Base-by-base conservation (phyloP, 2,888 invertebrate genomes). In the Andricus curvator region DNA sequence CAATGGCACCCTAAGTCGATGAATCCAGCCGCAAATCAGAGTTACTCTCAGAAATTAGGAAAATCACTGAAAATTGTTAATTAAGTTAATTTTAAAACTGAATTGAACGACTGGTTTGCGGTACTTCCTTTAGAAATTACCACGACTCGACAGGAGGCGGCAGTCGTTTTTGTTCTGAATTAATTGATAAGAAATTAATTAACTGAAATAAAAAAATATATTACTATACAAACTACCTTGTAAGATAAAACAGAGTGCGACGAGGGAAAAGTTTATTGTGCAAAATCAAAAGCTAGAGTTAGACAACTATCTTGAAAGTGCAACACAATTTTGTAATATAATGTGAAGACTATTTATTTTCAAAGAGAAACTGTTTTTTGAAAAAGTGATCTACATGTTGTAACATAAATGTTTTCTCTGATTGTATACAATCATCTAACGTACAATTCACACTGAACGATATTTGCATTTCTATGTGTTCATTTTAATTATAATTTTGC, bases 211-310 rank as follows among this genome's bases (percentile, higher is more conserved):
- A 56, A 33, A 33, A 74, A 29, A 37, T 56, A 13, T 15, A 51
- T 33, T 68, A 48, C 33, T 56, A 51, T 33, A 70, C 44, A 68
- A 68, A 48, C 48, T 64, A 64, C 64, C 15, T 29, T 70, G 56
- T 74, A 56, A 56, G 56, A 56, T 56, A 56, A 56, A 51, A 2
- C 48, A 25, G 22, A 56, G 33, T 56, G 56, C 37, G 56, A 56
- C n/a, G 56, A 74, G 74, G 60, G 56, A 74, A 74, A 74, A 51
- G 74, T 74, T 74, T 74, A 56, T 33, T 74, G 74, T 74, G 74
- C 29, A 74, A 74, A 74, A 74, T 60, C 56, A 74, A 74, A 74
- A 56, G 33, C 56, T 74, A 74, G 29, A 33, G 11, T 51, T 33
- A 33, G 17, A 64, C 11, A 64, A 25, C 15, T 64, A 17, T 64